phyloP scores from a whole-genome alignment of 1,140 invertebrate genomes.

The Aphis craccivora region DNA sequence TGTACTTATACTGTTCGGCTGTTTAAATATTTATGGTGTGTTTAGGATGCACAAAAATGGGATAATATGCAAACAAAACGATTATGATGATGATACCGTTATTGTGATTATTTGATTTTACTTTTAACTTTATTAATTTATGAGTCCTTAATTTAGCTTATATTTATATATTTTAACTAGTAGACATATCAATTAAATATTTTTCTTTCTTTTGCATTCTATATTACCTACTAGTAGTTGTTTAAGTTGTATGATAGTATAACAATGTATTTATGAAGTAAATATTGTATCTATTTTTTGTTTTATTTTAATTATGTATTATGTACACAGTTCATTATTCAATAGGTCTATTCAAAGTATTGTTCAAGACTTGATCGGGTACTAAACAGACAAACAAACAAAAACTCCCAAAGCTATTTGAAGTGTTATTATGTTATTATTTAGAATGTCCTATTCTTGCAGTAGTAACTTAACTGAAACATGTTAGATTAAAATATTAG shows the following conservation, averaged over 20 bases:
- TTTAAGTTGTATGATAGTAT: slow-evolving; percentile 23
- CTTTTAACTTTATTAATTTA: neutral
- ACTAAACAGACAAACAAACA: neutral
- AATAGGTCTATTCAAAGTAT: neutral
- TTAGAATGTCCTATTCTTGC: neutral
- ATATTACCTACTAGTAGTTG: slow-evolving; percentile 12
- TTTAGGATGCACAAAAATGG: neutral
- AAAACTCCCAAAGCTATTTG: neutral
- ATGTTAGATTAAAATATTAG: neutral
- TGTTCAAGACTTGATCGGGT: neutral
- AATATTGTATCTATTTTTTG: neutral
- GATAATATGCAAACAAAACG: neutral
- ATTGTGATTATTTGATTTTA: slow-evolving; percentile 8
- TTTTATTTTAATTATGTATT: neutral
- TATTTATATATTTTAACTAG: neutral
- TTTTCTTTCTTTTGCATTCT: slow-evolving; percentile 20
- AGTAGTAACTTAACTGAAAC: neutral
- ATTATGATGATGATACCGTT: neutral
- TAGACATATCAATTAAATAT: slow-evolving; percentile 25
- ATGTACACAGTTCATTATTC: neutral
- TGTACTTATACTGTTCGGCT: neutral
- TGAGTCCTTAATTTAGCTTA: neutral
- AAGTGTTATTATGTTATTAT: neutral
- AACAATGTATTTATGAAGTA: neutral
- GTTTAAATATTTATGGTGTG: slow-evolving; percentile 1